phyloP scores from a whole-genome alignment of 2,113 vertebrate species.

The Prolemur simus region DNA sequence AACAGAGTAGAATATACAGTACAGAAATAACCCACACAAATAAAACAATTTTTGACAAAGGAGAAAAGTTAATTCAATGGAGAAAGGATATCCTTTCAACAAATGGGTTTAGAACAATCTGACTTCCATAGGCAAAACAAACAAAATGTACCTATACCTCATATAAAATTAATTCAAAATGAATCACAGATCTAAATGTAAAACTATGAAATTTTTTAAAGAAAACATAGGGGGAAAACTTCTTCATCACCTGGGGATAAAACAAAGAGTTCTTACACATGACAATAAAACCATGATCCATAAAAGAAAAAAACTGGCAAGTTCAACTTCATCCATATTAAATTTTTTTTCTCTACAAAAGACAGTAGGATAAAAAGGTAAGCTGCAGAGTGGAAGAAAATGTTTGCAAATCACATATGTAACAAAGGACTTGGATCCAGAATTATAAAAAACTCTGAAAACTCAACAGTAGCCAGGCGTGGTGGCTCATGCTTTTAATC shows the following conservation, averaged over 20 bases:
- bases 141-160: background rate
- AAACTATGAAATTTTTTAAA: background rate
- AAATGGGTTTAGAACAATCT: background rate
- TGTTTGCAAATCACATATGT: background rate
- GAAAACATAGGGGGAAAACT: background rate
- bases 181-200: background rate
- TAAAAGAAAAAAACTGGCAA: background rate
- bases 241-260: background rate
- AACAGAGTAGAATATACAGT: background rate
- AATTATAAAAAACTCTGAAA: conserved; percentile 27
- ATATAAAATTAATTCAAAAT: conserved; percentile 24
- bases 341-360: background rate
- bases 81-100: background rate
- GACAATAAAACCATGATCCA: background rate
- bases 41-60: background rate
- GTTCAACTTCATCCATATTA: background rate
- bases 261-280: background rate
- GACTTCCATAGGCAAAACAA: background rate
- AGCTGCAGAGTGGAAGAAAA: background rate
- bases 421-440: background rate
- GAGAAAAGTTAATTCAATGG: background rate
- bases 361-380: background rate
- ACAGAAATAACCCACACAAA: background rate
- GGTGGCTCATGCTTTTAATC: no score
- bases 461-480: background rate